Percentiles rank a stretch among this genome's conserved stretches.
phyloP scores from a whole-genome alignment of 2,113 vertebrate genomes.

The Cheilinus undulatus region DNA sequence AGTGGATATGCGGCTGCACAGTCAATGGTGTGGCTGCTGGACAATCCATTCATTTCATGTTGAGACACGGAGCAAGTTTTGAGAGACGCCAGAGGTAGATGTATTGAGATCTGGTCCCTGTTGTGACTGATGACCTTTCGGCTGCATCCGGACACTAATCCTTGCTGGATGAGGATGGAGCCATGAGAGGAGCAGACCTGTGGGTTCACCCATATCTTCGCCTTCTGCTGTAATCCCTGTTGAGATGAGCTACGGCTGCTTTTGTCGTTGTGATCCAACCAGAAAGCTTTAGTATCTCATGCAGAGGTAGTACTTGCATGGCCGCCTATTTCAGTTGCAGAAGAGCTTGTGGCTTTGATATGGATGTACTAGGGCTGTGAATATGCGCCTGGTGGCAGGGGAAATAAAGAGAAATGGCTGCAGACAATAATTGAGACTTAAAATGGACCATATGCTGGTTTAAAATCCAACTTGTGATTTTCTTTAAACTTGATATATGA shows the following conservation, averaged over 20 bases:
- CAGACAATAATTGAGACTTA: neutral
- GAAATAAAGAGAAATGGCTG: constrained; percentile 5
- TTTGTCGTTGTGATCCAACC: neutral
- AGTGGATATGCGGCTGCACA: constrained; percentile 16
- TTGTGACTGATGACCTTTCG: constrained; percentile 60
- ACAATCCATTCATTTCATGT: constrained; percentile 39
- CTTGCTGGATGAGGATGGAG: constrained; percentile 20
- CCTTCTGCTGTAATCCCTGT: constrained; percentile 39
- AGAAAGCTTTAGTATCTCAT: constrained; percentile 21
- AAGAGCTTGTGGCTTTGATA: constrained; percentile 2
- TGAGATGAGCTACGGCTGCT: constrained; percentile 42
- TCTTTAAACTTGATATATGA: neutral
- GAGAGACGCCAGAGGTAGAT: constrained; percentile 7
- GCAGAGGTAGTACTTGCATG: neutral
- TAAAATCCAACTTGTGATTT: neutral
- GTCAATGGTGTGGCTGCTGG: constrained; percentile 13
- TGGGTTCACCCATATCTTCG: constrained; percentile 21
- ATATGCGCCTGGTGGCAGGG: neutral
- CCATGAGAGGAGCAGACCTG: neutral
- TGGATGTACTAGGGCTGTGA: neutral
- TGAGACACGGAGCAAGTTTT: constrained; percentile 33
- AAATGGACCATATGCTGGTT: neutral
- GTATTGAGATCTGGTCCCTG: constrained; percentile 35
- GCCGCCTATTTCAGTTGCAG: neutral
- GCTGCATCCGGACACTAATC: constrained; percentile 46